Evolutionary conservation across 2,113 vertebrate species (phyloP).

Genomic region (Leucoraja erinaceus): DNA sequence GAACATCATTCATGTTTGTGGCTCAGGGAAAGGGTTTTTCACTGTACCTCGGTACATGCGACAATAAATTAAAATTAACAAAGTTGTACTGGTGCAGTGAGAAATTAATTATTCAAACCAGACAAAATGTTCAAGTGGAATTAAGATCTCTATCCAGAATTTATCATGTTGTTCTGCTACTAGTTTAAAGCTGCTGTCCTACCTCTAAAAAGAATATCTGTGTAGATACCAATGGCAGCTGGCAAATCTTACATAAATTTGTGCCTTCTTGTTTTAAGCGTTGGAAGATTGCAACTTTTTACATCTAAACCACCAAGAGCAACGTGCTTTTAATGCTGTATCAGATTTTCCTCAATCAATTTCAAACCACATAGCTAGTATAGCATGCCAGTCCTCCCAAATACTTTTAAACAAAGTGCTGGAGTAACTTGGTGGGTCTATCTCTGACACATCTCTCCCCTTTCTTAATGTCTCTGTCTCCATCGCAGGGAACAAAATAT

Average conservation of each 20-base stretch:
- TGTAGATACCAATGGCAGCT: background rate
- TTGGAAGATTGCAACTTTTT: background rate
- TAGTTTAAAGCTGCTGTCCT: background rate
- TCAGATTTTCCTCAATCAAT: background rate
- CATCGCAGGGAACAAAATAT: too few relatives aligned
- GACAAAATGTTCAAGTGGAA: background rate
- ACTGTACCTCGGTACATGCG: too few relatives aligned
- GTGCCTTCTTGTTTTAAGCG: background rate
- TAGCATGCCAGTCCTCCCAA: background rate
- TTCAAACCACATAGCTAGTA: background rate
- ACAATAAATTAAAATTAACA: too few relatives aligned
- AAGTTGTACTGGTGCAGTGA: background rate
- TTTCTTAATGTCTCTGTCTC: too few relatives aligned
- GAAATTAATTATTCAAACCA: background rate
- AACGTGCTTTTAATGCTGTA: background rate
- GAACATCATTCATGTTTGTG: background rate
- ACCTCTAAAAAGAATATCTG: background rate
- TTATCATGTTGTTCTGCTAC: background rate
- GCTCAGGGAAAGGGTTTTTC: background rate
- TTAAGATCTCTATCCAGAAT: background rate
- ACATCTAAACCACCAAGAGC: background rate
- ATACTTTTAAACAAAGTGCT: background rate
- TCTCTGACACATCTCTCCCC: too few relatives aligned
- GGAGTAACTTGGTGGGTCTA: too few relatives aligned
- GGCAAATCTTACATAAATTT: background rate